Evolutionary conservation across 2,113 vertebrate species (phyloP), one percentile per base, ranked within the genome.

Genomic region (Cebidichthys violaceus): DNA sequence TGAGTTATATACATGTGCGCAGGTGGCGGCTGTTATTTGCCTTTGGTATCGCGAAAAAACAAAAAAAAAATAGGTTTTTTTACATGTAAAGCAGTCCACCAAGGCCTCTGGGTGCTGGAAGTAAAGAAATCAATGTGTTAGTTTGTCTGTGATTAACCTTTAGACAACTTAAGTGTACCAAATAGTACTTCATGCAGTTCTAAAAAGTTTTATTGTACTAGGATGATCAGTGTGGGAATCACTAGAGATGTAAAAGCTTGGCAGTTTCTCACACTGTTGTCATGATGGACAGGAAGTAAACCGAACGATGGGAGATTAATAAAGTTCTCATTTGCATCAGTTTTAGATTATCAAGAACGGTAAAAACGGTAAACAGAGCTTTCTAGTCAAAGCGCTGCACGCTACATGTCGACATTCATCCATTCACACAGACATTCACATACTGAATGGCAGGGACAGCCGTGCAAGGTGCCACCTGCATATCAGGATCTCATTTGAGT

Each of bases 61-160:
- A n/a, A n/a, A n/a, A n/a, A n/a, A n/a, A n/a, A 79, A 82, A 79
- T 6, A 72, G 45, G n/a, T n/a, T n/a, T 59, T 59, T 66, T 45
- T 39, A 64, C 29, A 59, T 83, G 77, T 74, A 68, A 67, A 80
- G 72, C 55, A 81, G 45, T 39, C 20, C 8, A 20, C 11, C 41
- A 2, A 54, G n/a, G 70, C 75, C 75, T 68, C 31, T 13, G 62
- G 75, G 15, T 54, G 8, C 27, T 47, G 29, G 33, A 41, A 24
- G 27, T 80, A 77, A 81, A 73, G 17, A 77, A 80, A 61, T 31
- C 55, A 31, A 64, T 84, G 76, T 33, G 37, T 78, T 71, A 78
- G 29, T 78, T 60, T 83, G 59, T 57, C 61, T 82, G 82, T 72
- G 47, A 69, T 75, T 81, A 88, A 81, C 70, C 43, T 43, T 4